Base-by-base conservation (phyloP, 1,140 invertebrate species). In the Neelides sp. region DNA sequence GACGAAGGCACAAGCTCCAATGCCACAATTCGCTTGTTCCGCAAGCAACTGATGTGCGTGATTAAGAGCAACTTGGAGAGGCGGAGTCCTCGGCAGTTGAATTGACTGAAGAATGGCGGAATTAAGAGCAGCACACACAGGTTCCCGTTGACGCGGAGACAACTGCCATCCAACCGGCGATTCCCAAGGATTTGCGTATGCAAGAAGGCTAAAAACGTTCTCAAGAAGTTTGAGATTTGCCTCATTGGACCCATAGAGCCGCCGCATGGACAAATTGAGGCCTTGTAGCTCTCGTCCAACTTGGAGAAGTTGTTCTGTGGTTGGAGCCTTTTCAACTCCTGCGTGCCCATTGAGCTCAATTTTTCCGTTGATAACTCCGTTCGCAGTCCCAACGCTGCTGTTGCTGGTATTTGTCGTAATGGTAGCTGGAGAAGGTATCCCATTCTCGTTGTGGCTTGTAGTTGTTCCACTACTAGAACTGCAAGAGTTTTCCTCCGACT, bases 121-220 rank as follows among this genome's bases (percentile, higher is more conserved):
- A 73, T 98, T 97, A 57, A 98, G 78, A 62, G 85, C 82, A 62
- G 87, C 84, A 75, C 89, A 95, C 52, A 96, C 86, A 37, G 83
- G 80, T 73, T 97, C 93, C 63, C 93, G 77, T 65, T 94, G 83
- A 54, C 84, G 75, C 10, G 91, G 84, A 68, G 94, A 83, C 58
- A 97, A 72, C 66, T 96, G 90, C 82, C 86, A 91, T 22, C 91
- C 90, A 40, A 97, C 81, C 20, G 92, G 92, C 70, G 90, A 94
- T 63, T 79, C 81, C 89, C 90, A 96, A 7, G 94, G 94, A 75
- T 97, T 94, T 60, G 89, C 85, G 73, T 97, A 98, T 12, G 94
- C 93, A 63, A 98, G 73, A 63, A 98, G 76, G 75, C 92, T 96
- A 74, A 97, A 97, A 62, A 92, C 93, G 72, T 97, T 86, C 75